Evolutionary conservation across 2,797 vertebrate genomes (phyloP), one percentile per base, ranked within the genome.

Genomic region (Amblyopsis hoosieri): DNA sequence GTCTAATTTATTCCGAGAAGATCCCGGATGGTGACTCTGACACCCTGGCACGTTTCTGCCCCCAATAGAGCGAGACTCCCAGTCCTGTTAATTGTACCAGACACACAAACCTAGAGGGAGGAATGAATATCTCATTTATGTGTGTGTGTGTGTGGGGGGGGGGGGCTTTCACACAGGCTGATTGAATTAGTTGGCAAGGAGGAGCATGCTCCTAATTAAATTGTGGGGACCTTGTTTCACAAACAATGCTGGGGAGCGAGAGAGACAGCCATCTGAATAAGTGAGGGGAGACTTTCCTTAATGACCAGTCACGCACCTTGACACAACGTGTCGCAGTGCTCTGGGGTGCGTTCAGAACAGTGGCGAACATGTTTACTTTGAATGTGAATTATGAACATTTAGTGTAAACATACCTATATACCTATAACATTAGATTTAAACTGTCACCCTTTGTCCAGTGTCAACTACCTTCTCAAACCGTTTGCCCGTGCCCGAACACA

Each of bases 141-240:
- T 86, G 84, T 67, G 76, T 29, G 73, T 70, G 74, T 83, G 72
- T 66, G 65, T 69, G 74, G 78, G 87, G 84, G 89, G 83, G 73
- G 74, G 67, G 90, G 89, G 90, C 90, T 90, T 91, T 93, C 88
- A 87, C 91, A 91, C 89, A 88, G 83, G 81, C 86, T 91, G 88
- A 94, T 92, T 92, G 87, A 93, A 93, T 93, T 92, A 93, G 87
- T 78, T 61, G 75, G 76, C 70, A 51, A 86, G 70, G 80, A 85
- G 84, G 82, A 81, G 79, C 65, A 66, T 65, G 75, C 72, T 84
- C 82, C 83, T 92, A 92, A 94, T 93, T 93, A 85, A 93, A 92
- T 93, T 90, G 84, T 68, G 61, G 85, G 76, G 87, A 85, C 87
- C 74, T 69, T 84, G 86, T 85, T 83, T 89, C 79, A 79, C 85